A percentile compares a stretch with the other conserved stretches of the same genome.
Evolutionary conservation across 2,113 vertebrate genomes (phyloP).

Genomic region (Pimephales promelas): DNA sequence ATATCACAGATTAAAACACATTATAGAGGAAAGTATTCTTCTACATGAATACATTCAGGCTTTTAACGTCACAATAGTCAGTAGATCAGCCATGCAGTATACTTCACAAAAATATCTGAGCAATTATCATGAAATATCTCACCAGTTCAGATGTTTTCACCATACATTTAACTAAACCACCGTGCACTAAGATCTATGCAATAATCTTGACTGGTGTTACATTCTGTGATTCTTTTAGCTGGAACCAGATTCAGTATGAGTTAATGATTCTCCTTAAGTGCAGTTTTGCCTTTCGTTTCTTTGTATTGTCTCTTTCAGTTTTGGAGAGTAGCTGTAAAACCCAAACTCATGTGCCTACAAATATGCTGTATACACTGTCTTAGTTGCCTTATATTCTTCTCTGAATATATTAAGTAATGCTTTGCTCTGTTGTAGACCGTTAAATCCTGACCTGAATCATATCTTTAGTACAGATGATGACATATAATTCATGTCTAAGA

Average conservation of each 20-base stretch:
- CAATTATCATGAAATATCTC: neutral
- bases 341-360: constrained; percentile 51
- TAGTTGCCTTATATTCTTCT: constrained; percentile 56
- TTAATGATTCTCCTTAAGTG: constrained; percentile 11
- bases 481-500: neutral
- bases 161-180: constrained; percentile 37
- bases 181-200: constrained; percentile 63
- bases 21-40: neutral
- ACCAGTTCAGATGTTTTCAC: neutral
- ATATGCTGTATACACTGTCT: constrained; percentile 28
- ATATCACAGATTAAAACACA: constrained; percentile 9
- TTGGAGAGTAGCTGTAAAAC: constrained; percentile 32
- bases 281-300: constrained; percentile 15
- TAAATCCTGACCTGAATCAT: neutral
- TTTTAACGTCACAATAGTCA: neutral
- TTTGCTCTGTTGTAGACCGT: neutral
- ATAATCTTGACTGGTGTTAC: constrained; percentile 49
- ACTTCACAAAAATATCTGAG: neutral
- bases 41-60: constrained; percentile 22
- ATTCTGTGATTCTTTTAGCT: constrained; percentile 34
- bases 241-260: neutral
- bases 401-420: neutral
- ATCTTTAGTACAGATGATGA: neutral
- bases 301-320: constrained; percentile 18
- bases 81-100: neutral